These are phyloP conservation scores for Pheosia tremula DNA, from an alignment of 2,888 invertebrate species.

Conservation along the genomic window DNA sequence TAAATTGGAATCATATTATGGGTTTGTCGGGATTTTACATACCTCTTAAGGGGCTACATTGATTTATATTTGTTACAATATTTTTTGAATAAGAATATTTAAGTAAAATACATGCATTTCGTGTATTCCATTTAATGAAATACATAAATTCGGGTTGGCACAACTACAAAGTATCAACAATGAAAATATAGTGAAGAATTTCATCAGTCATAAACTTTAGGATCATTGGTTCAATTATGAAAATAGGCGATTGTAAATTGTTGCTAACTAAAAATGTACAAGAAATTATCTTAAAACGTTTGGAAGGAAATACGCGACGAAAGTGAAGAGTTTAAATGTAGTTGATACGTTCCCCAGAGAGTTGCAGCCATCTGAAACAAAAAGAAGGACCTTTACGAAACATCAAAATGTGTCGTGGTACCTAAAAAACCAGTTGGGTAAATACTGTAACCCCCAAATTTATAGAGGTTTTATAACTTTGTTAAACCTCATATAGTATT, in stretches of 20 bases:
- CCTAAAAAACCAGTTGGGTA: not conserved
- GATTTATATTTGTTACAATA: slow-evolving; percentile 1
- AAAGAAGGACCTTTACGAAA: slow-evolving; percentile 14
- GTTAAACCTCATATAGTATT: too few species aligned
- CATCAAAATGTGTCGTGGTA: not conserved
- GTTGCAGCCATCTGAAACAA: slow-evolving; percentile 30
- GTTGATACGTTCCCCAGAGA: slow-evolving; percentile 25
- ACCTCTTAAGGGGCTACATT: not conserved
- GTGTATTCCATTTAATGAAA: slow-evolving; percentile 79
- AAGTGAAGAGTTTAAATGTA: slow-evolving; percentile 30
- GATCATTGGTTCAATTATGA: slow-evolving; percentile 41
- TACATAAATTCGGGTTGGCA: slow-evolving; percentile 83
- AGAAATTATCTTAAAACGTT: slow-evolving; percentile 49
- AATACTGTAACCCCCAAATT: not conserved
- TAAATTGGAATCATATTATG: slow-evolving; percentile 33
- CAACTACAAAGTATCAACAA: slow-evolving; percentile 77
- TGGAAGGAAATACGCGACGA: slow-evolving; percentile 42
- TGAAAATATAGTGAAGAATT: slow-evolving; percentile 68
- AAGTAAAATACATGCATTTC: slow-evolving; percentile 17
- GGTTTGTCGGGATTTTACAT: not conserved
- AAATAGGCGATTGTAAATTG: slow-evolving; percentile 42
- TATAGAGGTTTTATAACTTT: too few species aligned
- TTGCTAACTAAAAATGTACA: slow-evolving; percentile 37
- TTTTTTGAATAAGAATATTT: slow-evolving; percentile 6
- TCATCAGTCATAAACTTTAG: slow-evolving; percentile 62